These are phyloP conservation scores for Calyptomena viridis DNA, from an alignment of 2,113 vertebrate species.

Conservation along the genomic window DNA sequence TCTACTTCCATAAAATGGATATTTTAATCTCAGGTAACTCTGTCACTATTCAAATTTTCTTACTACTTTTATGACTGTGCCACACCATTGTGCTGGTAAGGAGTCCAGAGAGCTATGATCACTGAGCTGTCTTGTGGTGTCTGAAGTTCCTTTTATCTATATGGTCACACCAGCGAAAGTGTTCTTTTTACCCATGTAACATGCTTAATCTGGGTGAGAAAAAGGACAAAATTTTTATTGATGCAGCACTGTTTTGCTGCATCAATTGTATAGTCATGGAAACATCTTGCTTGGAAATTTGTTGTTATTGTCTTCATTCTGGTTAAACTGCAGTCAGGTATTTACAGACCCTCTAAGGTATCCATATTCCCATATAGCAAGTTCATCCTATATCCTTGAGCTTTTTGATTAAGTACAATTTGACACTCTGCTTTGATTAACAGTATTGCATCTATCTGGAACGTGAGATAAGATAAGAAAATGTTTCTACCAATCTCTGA, in stretches of 20 bases:
- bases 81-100: neutral
- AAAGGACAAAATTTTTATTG: neutral
- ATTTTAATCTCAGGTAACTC: neutral
- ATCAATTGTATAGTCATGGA: neutral
- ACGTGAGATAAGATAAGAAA: neutral
- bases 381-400: neutral
- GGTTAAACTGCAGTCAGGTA: neutral
- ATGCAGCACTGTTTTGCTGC: neutral
- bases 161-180: neutral
- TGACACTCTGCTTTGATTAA: neutral
- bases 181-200: neutral
- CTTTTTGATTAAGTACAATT: neutral
- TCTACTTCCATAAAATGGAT: neutral
- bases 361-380: neutral
- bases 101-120: neutral
- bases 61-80: constrained; percentile 13
- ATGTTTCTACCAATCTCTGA: neutral
- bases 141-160: neutral
- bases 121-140: neutral
- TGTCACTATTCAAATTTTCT: neutral
- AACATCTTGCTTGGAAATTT: neutral
- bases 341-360: neutral
- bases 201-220: neutral
- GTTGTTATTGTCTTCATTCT: neutral
- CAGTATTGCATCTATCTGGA: neutral